Percentiles rank a stretch among this genome's conserved stretches.
These are phyloP conservation scores for Protaetia brevitarsis DNA, from an alignment of 1,140 invertebrate genomes.

Conservation along the genomic window DNA sequence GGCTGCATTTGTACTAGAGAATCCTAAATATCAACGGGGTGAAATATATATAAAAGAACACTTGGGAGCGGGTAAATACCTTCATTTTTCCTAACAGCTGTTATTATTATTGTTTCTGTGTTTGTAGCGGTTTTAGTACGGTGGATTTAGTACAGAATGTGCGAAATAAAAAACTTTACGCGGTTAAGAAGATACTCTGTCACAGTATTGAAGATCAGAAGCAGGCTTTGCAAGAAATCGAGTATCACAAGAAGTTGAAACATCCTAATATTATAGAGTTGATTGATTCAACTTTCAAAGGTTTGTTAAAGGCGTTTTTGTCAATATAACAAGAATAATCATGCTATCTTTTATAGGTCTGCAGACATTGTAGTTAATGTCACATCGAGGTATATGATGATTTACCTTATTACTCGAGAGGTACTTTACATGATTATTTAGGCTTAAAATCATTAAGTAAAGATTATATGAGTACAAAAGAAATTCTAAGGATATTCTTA, in stretches of 20 bases:
- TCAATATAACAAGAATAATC: background rate
- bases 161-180: conserved; percentile 69
- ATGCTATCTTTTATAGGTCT: conserved; percentile 43
- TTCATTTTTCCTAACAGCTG: conserved; percentile 23
- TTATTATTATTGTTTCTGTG: conserved; percentile 31
- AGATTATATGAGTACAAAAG: conserved; percentile 61
- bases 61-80: conserved; percentile 72
- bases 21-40: conserved; percentile 67
- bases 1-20: conserved; percentile 78
- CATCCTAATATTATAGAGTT: conserved; percentile 78
- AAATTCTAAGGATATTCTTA: conserved; percentile 68
- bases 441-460: conserved; percentile 57
- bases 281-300: conserved; percentile 62
- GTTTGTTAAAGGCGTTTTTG: too few relatives aligned
- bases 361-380: conserved; percentile 66
- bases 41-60: conserved; percentile 68
- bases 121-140: conserved; percentile 77
- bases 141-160: conserved; percentile 76
- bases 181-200: conserved; percentile 78
- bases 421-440: conserved; percentile 72
- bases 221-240: conserved; percentile 70
- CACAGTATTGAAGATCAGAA: conserved; percentile 77
- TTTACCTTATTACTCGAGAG: conserved; percentile 77
- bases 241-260: conserved; percentile 66
- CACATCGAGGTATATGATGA: conserved; percentile 74